Percentiles rank a stretch among this genome's conserved stretches.
phyloP scores from a whole-genome alignment of 2,797 vertebrate species.

The Lithobates sylvaticus region DNA sequence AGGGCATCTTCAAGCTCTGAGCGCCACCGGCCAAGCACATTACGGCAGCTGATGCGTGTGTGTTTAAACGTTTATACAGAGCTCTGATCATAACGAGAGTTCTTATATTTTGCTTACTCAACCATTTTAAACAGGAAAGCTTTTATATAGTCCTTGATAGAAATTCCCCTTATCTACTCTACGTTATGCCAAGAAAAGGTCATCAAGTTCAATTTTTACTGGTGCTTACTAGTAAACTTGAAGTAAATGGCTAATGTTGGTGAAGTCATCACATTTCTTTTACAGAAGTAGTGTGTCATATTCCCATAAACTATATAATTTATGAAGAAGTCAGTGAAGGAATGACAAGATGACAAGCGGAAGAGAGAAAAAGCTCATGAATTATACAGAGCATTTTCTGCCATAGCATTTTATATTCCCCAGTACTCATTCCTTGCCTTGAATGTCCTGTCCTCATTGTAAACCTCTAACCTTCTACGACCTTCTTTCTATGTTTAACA shows the following conservation, averaged over 20 bases:
- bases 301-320: conserved; percentile 45
- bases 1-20: too few relatives aligned
- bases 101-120: too few relatives aligned
- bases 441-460: conserved; percentile 1
- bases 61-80: too few relatives aligned
- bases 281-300: conserved; percentile 12
- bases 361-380: conserved; percentile 39
- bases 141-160: not conserved
- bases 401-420: conserved; percentile 16
- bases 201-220: conserved; percentile 8
- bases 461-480: not conserved
- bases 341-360: conserved; percentile 47
- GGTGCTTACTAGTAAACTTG: not conserved
- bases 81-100: too few relatives aligned
- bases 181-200: not conserved
- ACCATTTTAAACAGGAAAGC: too few relatives aligned
- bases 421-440: conserved; percentile 18
- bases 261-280: conserved; percentile 40
- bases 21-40: too few relatives aligned
- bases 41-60: too few relatives aligned
- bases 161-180: not conserved
- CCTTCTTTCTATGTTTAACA: not conserved
- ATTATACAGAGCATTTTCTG: conserved; percentile 32
- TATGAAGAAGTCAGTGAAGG: conserved; percentile 44
- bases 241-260: conserved; percentile 19